Percentiles rank a stretch among this genome's conserved stretches.
phyloP scores from a whole-genome alignment of 2,113 vertebrate genomes.

The Rhinopomastus cyanomelas region DNA sequence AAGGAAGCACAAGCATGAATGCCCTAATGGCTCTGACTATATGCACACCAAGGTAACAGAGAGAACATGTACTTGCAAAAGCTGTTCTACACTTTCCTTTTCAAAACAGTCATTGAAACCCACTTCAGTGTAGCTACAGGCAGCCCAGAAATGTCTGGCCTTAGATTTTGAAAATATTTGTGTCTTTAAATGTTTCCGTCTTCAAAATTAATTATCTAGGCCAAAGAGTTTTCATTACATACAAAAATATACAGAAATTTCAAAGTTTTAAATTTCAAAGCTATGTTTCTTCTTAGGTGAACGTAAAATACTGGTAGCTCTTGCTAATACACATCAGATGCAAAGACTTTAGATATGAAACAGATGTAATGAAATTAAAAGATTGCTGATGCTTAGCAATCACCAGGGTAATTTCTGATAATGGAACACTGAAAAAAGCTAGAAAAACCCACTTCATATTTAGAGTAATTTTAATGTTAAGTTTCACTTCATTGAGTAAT shows the following conservation, averaged over 20 bases:
- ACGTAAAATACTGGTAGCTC: not conserved
- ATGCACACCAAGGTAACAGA: not conserved
- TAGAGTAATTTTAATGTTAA: not conserved
- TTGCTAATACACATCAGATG: not conserved
- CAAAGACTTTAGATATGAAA: not conserved
- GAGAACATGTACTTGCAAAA: not conserved
- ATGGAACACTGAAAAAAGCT: not conserved
- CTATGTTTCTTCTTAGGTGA: not conserved
- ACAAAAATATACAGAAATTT: not conserved
- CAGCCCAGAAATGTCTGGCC: not conserved
- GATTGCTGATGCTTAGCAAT: not conserved
- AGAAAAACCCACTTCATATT: not conserved
- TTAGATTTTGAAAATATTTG: not conserved
- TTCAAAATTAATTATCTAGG: not conserved
- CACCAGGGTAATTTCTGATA: not conserved
- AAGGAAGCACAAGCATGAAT: not conserved
- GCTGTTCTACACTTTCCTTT: not conserved
- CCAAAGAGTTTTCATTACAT: not conserved
- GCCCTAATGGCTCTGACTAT: not conserved
- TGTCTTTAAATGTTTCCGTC: not conserved
- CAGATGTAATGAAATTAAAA: not conserved
- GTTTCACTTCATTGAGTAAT: not conserved
- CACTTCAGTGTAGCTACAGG: not conserved
- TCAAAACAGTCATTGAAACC: not conserved
- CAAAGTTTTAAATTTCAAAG: not conserved